Percentiles rank a stretch among this genome's conserved stretches.
Evolutionary conservation across 2,888 invertebrate genomes (phyloP).

Genomic region (Leptopilina drosophilae): DNA sequence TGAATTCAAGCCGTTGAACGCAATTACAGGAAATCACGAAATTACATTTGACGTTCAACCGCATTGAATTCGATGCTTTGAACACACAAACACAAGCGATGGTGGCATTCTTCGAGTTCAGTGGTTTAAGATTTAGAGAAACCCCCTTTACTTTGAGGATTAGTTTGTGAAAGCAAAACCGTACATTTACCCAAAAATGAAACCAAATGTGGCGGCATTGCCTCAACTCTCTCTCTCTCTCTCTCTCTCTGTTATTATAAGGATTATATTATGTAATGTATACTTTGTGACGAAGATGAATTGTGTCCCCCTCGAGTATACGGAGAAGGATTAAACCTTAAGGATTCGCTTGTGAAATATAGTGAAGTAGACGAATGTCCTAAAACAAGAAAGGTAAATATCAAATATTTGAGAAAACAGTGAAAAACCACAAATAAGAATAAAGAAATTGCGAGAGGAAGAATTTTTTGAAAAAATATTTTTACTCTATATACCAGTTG

Average conservation of each 20-base stretch:
- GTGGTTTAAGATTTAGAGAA: slow-evolving; percentile 29
- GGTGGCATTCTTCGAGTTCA: slow-evolving; percentile 36
- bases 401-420: slow-evolving; percentile 13
- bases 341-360: not conserved
- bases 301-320: not conserved
- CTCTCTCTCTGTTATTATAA: slow-evolving; percentile 30
- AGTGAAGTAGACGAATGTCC: slow-evolving; percentile 13
- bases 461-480: not conserved
- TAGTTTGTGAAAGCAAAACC: slow-evolving; percentile 21
- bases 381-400: not conserved
- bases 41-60: slow-evolving; percentile 53
- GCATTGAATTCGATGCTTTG: slow-evolving; percentile 23
- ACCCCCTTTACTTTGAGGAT: slow-evolving; percentile 37
- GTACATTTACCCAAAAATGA: slow-evolving; percentile 9
- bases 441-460: not conserved
- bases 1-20: slow-evolving; percentile 54
- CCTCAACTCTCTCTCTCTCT: not conserved
- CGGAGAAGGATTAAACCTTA: not conserved
- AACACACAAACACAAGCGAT: not conserved
- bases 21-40: slow-evolving; percentile 61
- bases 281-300: slow-evolving; percentile 26
- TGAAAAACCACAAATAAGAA: not conserved
- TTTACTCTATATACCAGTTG: not conserved
- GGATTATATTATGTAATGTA: slow-evolving; percentile 30
- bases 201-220: slow-evolving; percentile 23